Conservation (phyloP, 2,888 invertebrate species). For the Caenorhabditis sp. region DNA sequence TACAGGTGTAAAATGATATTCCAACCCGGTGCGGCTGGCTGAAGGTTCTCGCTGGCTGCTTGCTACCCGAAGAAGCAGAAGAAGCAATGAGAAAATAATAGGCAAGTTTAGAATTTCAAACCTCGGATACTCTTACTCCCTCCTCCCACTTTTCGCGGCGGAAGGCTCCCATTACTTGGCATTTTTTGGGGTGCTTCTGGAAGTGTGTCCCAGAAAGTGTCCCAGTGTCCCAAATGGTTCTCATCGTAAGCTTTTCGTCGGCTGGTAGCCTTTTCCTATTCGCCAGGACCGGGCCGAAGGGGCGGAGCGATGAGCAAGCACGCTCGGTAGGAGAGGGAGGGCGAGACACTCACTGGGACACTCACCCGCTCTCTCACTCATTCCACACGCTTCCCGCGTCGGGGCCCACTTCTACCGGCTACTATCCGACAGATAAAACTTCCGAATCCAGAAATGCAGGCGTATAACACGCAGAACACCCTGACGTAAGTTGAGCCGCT, state of each 20-base stretch:
- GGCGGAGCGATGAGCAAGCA: constrained; percentile 34
- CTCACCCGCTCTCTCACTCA: constrained; percentile 44
- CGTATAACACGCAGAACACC: constrained; percentile 42
- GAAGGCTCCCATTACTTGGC: constrained; percentile 41
- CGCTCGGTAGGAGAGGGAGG: constrained; percentile 20
- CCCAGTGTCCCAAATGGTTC: constrained; percentile 24
- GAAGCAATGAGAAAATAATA: constrained; percentile 61
- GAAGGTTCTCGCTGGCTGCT: constrained; percentile 33
- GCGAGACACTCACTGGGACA: constrained; percentile 35
- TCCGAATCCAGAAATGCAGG: constrained; percentile 32
- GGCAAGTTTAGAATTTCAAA: constrained; percentile 62
- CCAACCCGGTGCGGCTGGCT: constrained; percentile 33
- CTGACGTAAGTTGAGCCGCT: constrained; percentile 52
- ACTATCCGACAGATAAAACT: constrained; percentile 12
- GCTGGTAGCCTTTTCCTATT: constrained; percentile 23
- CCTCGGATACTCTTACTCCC: constrained; percentile 59
- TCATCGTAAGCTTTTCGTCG: constrained; percentile 20
- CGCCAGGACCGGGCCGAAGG: constrained; percentile 22
- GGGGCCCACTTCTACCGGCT: constrained; percentile 31
- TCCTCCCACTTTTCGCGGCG: constrained; percentile 25
- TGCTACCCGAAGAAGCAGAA: constrained; percentile 36
- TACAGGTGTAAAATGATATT: constrained; percentile 63
- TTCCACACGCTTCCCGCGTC: constrained; percentile 34
- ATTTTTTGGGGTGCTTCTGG: not conserved
- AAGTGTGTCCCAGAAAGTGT: constrained; percentile 11